Conservation (phyloP, 2,888 invertebrate species). For the Drosophila testacea region DNA sequence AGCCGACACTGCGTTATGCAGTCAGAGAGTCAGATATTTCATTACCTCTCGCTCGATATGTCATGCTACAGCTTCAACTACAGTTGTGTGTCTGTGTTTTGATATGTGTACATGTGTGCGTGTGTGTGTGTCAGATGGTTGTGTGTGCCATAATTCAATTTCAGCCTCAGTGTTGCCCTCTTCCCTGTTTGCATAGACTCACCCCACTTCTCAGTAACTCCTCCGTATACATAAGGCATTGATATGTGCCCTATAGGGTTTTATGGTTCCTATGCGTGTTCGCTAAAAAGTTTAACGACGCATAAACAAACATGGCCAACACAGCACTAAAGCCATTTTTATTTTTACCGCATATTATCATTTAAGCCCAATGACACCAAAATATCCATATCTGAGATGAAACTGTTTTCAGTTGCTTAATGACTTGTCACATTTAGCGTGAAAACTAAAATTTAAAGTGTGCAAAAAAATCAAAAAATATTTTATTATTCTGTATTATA, state of each 20-base stretch:
- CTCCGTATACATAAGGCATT: conserved; percentile 50
- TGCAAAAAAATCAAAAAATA: no score
- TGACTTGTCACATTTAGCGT: conserved; percentile 4
- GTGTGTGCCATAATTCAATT: conserved; percentile 72
- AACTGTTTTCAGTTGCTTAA: conserved; percentile 2
- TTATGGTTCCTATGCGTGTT: conserved; percentile 58
- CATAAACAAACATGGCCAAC: conserved; percentile 74
- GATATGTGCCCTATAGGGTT: conserved; percentile 66
- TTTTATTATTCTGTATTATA: no score
- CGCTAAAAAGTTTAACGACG: conserved; percentile 77
- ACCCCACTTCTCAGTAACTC: neutral
- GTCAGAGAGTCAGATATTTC: conserved; percentile 75
- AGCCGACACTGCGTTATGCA: conserved; percentile 64
- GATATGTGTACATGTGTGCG: conserved; percentile 14
- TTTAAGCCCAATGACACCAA: conserved; percentile 48
- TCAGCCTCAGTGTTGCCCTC: conserved; percentile 48
- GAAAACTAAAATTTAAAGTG: neutral
- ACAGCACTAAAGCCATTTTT: conserved; percentile 65
- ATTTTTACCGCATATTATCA: conserved; percentile 61
- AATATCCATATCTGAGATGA: conserved; percentile 21
- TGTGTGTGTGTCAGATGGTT: conserved; percentile 24
- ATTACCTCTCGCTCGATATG: conserved; percentile 77
- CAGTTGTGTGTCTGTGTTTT: conserved; percentile 25
- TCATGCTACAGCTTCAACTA: conserved; percentile 47
- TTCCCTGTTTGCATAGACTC: conserved; percentile 34